Evolutionary conservation across 2,797 vertebrate species (phyloP).

Genomic region (Amblyraja radiata): DNA sequence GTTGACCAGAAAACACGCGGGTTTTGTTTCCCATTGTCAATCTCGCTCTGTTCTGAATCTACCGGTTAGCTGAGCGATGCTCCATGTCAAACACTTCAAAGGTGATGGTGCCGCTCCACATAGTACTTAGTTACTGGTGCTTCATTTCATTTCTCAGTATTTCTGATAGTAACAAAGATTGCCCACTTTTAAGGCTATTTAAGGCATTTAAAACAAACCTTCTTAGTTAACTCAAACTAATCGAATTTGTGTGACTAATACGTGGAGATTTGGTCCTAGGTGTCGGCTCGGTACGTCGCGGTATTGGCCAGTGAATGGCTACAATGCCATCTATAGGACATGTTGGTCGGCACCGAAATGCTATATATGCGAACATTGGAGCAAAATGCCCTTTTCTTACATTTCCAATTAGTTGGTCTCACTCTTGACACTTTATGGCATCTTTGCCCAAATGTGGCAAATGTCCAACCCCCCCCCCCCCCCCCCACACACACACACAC

Average conservation of each 20-base stretch:
- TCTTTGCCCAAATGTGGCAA: background rate
- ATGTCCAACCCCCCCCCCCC: too few species aligned
- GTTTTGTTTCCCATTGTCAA: background rate
- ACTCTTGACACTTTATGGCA: background rate
- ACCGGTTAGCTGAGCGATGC: background rate
- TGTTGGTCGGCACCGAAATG: background rate
- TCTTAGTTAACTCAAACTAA: background rate
- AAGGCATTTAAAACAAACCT: background rate
- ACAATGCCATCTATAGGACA: conserved; percentile 30
- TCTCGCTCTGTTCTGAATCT: background rate
- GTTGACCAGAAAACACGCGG: background rate
- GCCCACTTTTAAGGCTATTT: background rate
- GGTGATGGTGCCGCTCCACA: background rate
- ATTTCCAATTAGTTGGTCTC: background rate
- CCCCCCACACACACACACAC: too few species aligned
- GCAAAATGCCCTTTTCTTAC: background rate
- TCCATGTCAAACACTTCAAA: background rate
- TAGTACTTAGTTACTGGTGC: too few species aligned
- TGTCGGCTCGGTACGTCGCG: background rate
- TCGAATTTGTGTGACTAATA: background rate
- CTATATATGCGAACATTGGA: background rate
- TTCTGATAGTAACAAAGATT: too few species aligned
- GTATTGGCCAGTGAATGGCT: background rate
- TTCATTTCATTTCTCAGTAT: too few species aligned
- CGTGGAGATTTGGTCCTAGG: background rate